Percentiles rank a stretch among this genome's conserved stretches.
Evolutionary conservation across 2,113 vertebrate genomes (phyloP).

Genomic region (Columba livia): DNA sequence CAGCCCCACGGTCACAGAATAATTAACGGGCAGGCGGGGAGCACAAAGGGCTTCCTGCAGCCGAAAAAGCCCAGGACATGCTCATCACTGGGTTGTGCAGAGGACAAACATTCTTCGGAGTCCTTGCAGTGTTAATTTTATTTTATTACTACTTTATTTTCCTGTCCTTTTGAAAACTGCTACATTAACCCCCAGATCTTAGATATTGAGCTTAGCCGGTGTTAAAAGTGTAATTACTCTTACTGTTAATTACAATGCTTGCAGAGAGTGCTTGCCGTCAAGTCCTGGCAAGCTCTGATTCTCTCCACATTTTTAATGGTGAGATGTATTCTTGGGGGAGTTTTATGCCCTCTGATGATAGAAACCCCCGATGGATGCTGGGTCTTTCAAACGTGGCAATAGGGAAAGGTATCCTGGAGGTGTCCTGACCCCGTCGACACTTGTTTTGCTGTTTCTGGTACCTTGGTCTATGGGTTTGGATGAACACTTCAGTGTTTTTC

Average conservation of each 20-base stretch:
- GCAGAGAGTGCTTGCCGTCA: neutral
- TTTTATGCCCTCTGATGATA: neutral
- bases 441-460: neutral
- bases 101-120: neutral
- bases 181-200: slow-evolving; percentile 20
- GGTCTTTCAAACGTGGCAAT: neutral
- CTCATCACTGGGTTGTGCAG: neutral
- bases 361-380: neutral
- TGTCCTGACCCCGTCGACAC: neutral
- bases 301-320: neutral
- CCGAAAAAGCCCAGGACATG: fast-evolving
- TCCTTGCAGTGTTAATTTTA: neutral
- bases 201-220: neutral
- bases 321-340: neutral
- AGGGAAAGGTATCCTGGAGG: neutral
- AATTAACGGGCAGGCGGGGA: neutral
- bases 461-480: neutral
- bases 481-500: neutral
- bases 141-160: slow-evolving; percentile 31
- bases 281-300: neutral
- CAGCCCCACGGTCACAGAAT: neutral
- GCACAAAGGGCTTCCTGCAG: neutral
- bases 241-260: neutral
- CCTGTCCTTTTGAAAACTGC: slow-evolving; percentile 30
- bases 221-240: slow-evolving; percentile 46